Base-by-base conservation (phyloP, 2,113 vertebrate genomes). In the Martes martes region DNA sequence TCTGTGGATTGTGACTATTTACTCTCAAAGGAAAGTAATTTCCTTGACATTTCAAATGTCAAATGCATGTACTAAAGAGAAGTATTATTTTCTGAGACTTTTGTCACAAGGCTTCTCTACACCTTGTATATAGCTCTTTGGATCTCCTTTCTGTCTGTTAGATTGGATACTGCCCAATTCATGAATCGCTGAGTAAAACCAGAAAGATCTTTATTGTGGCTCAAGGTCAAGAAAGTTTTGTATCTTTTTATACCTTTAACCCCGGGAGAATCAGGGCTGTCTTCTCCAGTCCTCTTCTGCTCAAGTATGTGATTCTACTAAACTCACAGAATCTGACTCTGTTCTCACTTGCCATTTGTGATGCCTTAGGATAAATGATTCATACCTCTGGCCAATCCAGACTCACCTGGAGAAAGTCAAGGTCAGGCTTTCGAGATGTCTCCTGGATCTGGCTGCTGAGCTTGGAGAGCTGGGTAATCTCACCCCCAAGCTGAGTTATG, bases 391-490 rank as follows among this genome's bases (percentile, higher is more conserved):
- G 2, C 42, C 4, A 0, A 73, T 36, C 16, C 36, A 4, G 0
- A 1, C 98, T 97, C 92, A 99, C 99, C 98, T 99, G 98, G 61
- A 99, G 99, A 96, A 99, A 98, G 61, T 98, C 98, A 0, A 99
- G 97, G 88, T 96, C 89, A 6, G 98, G 98, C 89, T 99, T 99
- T 67, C 97, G 96, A 33, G 79, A 42, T 24, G 99, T 99, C 97
- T 99, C 99, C 96, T 99, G 98, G 88, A 99, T 97, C 96, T 99
- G 98, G 0, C 96, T 31, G 96, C 98, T 98, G 45, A 99, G 98
- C 28, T 98, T 98, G 94, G 98, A 98, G 83, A 99, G 99, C 21
- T 98, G 98, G 0, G 98, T 76, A 47, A 99, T 98, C 85, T 98
- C 98, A 73, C 78, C 92, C 80, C 97, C 98, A 11, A 99, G 98